Evolutionary conservation across 2,113 vertebrate species (phyloP).

Genomic region (Syrmaticus mikado): DNA sequence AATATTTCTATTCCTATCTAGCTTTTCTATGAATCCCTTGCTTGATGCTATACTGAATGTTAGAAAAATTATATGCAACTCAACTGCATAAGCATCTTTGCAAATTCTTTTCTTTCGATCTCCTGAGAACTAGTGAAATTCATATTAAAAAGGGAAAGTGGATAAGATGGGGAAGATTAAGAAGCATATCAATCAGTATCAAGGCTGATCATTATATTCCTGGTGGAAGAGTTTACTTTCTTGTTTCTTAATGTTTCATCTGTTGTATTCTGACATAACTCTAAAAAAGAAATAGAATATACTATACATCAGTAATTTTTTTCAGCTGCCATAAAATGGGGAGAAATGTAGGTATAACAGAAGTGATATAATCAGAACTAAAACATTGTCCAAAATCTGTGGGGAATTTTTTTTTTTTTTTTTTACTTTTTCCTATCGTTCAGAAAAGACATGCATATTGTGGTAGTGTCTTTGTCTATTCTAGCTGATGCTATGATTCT

Average conservation of each 20-base stretch:
- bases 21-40: no score
- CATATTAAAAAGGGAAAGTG: constrained; percentile 36
- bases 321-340: neutral
- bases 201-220: constrained; percentile 20
- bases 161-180: constrained; percentile 56
- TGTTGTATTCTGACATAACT: neutral
- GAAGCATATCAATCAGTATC: constrained; percentile 23
- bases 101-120: neutral
- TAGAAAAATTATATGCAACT: neutral
- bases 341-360: neutral
- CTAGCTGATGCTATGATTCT: neutral
- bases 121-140: constrained; percentile 33
- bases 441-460: neutral
- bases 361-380: neutral
- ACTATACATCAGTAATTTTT: neutral
- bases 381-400: neutral
- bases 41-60: neutral
- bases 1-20: no score
- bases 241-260: constrained; percentile 40
- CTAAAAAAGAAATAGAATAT: neutral
- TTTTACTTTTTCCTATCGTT: neutral
- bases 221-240: neutral
- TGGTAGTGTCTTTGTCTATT: neutral
- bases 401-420: neutral
- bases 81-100: neutral